phyloP scores from a whole-genome alignment of 2,888 invertebrate genomes.

The Blastobasis lacticolella region DNA sequence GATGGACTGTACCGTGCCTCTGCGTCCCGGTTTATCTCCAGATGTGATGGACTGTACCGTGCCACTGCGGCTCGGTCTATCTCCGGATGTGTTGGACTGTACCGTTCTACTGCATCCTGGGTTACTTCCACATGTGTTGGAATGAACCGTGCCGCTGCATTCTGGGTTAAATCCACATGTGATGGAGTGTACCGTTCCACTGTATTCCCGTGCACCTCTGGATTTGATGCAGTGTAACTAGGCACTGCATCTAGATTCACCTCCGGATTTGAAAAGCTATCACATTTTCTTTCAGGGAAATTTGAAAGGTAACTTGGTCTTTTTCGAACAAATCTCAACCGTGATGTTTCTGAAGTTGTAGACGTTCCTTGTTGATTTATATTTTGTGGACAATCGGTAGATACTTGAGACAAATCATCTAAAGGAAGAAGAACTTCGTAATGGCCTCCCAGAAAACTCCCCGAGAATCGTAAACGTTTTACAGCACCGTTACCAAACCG shows the following conservation, averaged over 20 bases:
- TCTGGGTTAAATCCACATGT: too few species aligned
- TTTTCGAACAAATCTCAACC: constrained; percentile 3
- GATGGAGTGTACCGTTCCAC: too few species aligned
- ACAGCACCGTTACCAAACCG: neutral
- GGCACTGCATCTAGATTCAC: too few species aligned
- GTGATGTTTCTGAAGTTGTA: constrained; percentile 3
- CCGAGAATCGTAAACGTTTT: constrained; percentile 11
- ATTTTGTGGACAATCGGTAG: neutral
- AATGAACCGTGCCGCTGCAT: constrained; percentile 3
- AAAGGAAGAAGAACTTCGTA: constrained; percentile 1
- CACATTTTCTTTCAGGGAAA: constrained; percentile 6
- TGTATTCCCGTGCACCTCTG: too few species aligned
- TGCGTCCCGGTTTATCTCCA: constrained; percentile 3
- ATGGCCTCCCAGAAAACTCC: constrained; percentile 7
- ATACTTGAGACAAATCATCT: neutral
- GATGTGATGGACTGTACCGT: constrained; percentile 3
- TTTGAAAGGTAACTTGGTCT: constrained; percentile 9
- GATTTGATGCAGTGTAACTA: too few species aligned
- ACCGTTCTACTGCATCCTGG: constrained; percentile 1
- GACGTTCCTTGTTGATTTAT: constrained; percentile 2
- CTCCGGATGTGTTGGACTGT: constrained; percentile 5
- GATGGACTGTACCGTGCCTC: constrained; percentile 4
- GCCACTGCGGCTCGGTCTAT: constrained; percentile 2
- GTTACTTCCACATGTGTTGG: constrained; percentile 4
- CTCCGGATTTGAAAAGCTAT: constrained; percentile 6